phyloP scores from a whole-genome alignment of 2,113 vertebrate genomes.

The Trematocara zebra region DNA sequence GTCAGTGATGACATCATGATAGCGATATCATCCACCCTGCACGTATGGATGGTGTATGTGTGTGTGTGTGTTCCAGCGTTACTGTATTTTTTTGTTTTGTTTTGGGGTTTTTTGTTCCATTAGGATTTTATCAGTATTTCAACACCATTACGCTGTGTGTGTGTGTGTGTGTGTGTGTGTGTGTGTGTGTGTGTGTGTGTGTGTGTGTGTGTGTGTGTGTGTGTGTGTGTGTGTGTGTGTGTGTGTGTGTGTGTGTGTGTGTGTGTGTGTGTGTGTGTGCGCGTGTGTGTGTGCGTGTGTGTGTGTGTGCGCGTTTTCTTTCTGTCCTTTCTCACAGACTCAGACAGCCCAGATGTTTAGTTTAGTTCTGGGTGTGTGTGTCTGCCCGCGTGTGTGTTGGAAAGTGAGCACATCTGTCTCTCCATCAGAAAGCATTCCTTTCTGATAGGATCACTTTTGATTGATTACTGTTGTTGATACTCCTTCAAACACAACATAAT shows the following conservation, averaged over 20 bases:
- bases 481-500: background rate
- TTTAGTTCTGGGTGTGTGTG: background rate
- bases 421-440: background rate
- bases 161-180: background rate
- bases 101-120: fast-evolving
- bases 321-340: background rate
- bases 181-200: background rate
- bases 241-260: fast-evolving
- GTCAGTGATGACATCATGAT: slow-evolving; percentile 50
- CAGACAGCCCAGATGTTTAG: background rate
- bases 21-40: slow-evolving; percentile 18
- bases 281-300: fast-evolving
- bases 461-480: background rate
- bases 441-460: background rate
- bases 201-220: fast-evolving
- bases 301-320: background rate
- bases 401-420: background rate
- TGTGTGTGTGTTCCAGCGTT: background rate
- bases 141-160: background rate
- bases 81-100: background rate
- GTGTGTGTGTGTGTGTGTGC: fast-evolving
- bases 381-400: background rate
- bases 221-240: fast-evolving
- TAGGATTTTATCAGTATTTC: background rate
- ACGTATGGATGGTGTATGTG: background rate